Base-by-base conservation (phyloP, 2,888 invertebrate genomes). In the Allygus modestus region DNA sequence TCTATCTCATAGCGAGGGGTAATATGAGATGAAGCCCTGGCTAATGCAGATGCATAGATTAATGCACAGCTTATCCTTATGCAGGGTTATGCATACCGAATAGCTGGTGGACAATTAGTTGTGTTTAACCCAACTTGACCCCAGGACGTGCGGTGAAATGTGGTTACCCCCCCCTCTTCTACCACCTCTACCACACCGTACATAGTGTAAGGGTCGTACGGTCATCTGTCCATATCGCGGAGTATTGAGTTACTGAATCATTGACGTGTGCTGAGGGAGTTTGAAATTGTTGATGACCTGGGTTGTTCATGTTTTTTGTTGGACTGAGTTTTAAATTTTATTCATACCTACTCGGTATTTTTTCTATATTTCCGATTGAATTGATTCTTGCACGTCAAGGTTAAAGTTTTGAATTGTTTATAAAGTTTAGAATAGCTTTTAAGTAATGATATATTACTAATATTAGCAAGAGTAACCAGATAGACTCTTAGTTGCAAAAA, bases 111-210 rank as follows among this genome's bases (percentile, higher is more conserved):
- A 20, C 58, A 58, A 58, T 58, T 58, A 58, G 58, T 58, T 58
- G 65, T 65, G 65, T 65, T 58, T 65, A 65, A 31, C 65, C 58
- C 23, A 12, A 23, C 58, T 23, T 58, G 58, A 58, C 58, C 65
- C 31, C 31, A 20, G 65, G 28, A 23, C 65, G 65, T 28, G 65
- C 23, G 17, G 58, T 65, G 9, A 15, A n/a, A n/a, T n/a, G n/a
- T n/a, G n/a, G n/a, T 31, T 17, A 12, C 28, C 7, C 15, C 65
- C 65, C 65, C 65, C 28, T 12, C 23, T 12, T 20, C 7, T 58
- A 58, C 58, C 26, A 58, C 23, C 23, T 12, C 51, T 12, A 4
- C 51, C 51, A 4, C 7, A 15, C 51, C 51, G 51, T 2, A 51
- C 20, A 54, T 54, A 54, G 20, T 54, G 7, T 11, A 54, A 23